Percentiles rank a stretch among this genome's conserved stretches.
These are phyloP conservation scores for Leptocoma aspasia DNA, from an alignment of 2,113 vertebrate species.

Conservation along the genomic window DNA sequence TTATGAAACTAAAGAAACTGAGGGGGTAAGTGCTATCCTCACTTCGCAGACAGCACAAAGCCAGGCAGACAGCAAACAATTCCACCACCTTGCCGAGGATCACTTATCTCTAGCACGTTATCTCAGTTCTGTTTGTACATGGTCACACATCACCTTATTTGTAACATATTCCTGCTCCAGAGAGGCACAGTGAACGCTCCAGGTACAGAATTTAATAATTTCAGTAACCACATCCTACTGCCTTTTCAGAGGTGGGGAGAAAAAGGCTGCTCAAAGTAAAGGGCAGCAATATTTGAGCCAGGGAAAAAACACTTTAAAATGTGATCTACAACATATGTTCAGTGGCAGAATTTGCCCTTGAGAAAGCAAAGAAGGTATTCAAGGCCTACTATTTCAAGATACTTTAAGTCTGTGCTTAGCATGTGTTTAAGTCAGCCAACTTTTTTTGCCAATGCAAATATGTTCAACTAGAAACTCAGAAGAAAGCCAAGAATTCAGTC, in stretches of 20 bases:
- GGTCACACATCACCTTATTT: not conserved
- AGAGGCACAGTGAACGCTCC: not conserved
- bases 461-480: not conserved
- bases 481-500: not conserved
- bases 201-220: not conserved
- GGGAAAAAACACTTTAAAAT: not conserved
- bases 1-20: not conserved
- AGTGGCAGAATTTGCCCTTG: not conserved
- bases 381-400: not conserved
- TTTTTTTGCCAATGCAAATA: not conserved
- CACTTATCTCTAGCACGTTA: not conserved
- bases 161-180: not conserved
- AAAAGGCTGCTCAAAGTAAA: not conserved
- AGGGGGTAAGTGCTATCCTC: not conserved
- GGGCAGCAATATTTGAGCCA: not conserved
- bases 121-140: not conserved
- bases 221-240: not conserved
- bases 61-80: not conserved
- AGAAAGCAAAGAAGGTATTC: not conserved
- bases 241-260: not conserved
- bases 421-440: not conserved
- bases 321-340: not conserved
- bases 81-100: rapidly evolving
- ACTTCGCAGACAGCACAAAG: not conserved
- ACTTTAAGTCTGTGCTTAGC: not conserved